Conservation (phyloP, 92 coral and sea anemone genomes). For the Palythoa grandis region DNA sequence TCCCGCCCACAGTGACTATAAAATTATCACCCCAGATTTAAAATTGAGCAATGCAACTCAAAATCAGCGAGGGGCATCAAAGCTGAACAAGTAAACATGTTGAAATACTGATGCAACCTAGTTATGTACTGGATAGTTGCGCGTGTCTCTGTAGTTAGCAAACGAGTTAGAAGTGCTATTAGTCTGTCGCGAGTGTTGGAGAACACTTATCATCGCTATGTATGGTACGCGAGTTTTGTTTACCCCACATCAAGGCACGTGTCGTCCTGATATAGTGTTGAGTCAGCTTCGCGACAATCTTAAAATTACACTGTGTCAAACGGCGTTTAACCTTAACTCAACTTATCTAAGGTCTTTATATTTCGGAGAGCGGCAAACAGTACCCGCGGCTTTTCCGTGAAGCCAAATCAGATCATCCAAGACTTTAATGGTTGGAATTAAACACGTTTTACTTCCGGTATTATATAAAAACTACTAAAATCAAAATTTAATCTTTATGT, state of each 20-base stretch:
- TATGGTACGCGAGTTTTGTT: background rate
- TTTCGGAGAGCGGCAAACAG: background rate
- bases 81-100: background rate
- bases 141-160: constrained; percentile 22
- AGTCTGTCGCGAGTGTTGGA: background rate
- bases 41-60: background rate
- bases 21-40: background rate
- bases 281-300: background rate
- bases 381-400: constrained; percentile 6
- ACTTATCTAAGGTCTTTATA: background rate
- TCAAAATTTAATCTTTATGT: background rate
- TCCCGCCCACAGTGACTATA: background rate
- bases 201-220: background rate
- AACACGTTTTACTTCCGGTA: background rate
- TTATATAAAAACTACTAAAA: background rate
- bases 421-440: background rate
- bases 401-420: background rate
- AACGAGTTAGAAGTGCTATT: background rate
- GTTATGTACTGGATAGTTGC: background rate
- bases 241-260: constrained; percentile 4
- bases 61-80: background rate
- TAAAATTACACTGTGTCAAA: constrained; percentile 7
- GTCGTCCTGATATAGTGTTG: background rate
- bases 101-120: background rate
- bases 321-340: constrained; percentile 3